A percentile compares a stretch with the other conserved stretches of the same genome.
Evolutionary conservation across 1,140 invertebrate species (phyloP).

Genomic region (Diorhabda elongata): DNA sequence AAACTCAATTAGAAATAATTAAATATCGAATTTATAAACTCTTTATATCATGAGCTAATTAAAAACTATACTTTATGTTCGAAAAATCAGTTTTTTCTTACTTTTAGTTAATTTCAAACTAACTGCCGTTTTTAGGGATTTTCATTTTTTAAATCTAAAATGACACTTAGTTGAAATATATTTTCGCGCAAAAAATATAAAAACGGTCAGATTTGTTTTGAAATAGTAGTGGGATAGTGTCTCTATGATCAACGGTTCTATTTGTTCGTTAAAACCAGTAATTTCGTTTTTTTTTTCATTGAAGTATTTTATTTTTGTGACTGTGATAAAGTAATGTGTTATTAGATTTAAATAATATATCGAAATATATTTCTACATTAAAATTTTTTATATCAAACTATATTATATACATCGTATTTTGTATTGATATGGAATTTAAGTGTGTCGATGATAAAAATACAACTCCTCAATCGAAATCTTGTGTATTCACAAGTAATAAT

Average conservation of each 20-base stretch:
- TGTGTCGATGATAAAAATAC: slow-evolving; percentile 25
- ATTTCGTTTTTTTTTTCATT: background rate
- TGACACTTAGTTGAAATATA: background rate
- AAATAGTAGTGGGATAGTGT: slow-evolving; percentile 9
- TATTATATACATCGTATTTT: background rate
- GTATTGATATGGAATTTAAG: slow-evolving; percentile 25
- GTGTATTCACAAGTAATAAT: slow-evolving; percentile 19
- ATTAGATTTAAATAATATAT: slow-evolving; percentile 1
- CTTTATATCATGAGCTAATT: too few species aligned
- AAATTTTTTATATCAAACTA: too few species aligned
- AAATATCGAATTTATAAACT: too few species aligned
- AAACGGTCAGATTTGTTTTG: slow-evolving; percentile 10
- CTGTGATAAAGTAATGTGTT: background rate
- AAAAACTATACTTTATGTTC: too few species aligned
- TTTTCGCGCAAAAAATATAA: slow-evolving; percentile 8
- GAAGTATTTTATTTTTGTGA: background rate
- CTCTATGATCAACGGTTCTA: slow-evolving; percentile 5
- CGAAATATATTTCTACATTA: background rate
- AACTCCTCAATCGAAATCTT: slow-evolving; percentile 27
- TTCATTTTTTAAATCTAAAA: background rate
- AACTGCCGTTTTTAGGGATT: background rate
- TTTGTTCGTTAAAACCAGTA: background rate
- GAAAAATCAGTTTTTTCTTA: background rate
- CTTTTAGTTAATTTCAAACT: background rate
- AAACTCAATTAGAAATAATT: too few species aligned